Percentiles rank a stretch among this genome's conserved stretches.
phyloP scores from a whole-genome alignment of 2,888 invertebrate genomes.

The Axea sp. region DNA sequence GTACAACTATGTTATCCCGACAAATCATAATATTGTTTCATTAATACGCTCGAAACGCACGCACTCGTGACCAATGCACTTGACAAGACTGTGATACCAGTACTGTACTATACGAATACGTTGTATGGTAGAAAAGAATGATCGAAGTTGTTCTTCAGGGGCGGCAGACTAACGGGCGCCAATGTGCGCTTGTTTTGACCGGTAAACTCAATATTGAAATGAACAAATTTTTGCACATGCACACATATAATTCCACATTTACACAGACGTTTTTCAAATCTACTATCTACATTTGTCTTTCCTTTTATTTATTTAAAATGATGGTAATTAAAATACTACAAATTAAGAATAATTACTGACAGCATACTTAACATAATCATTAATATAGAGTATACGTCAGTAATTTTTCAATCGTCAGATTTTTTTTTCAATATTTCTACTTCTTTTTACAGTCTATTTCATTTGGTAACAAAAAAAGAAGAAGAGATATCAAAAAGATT shows the following conservation, averaged over 20 bases:
- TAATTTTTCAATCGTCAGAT: no score
- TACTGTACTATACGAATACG: slow-evolving; percentile 64
- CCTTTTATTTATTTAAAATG: no score
- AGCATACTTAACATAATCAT: no score
- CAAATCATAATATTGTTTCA: slow-evolving; percentile 52
- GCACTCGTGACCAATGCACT: slow-evolving; percentile 53
- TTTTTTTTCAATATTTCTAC: no score
- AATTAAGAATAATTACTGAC: no score
- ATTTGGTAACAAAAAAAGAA: no score
- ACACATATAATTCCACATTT: slow-evolving; percentile 3
- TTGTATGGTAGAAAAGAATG: slow-evolving; percentile 36
- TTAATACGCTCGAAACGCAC: slow-evolving; percentile 45
- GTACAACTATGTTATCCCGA: slow-evolving; percentile 46
- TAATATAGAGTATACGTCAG: no score
- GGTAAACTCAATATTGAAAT: slow-evolving; percentile 42
- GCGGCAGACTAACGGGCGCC: slow-evolving; percentile 74
- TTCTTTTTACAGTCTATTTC: no score
- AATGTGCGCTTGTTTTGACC: slow-evolving; percentile 31
- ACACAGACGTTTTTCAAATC: no score
- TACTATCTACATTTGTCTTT: no score
- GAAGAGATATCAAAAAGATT: no score
- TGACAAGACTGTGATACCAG: slow-evolving; percentile 68
- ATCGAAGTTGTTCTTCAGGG: slow-evolving; percentile 65
- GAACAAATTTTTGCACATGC: slow-evolving; percentile 31
- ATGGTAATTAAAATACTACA: no score